A percentile compares a stretch with the other conserved stretches of the same genome.
phyloP scores from a whole-genome alignment of 2,888 invertebrate genomes.

The Lepidochrysops patricia region DNA sequence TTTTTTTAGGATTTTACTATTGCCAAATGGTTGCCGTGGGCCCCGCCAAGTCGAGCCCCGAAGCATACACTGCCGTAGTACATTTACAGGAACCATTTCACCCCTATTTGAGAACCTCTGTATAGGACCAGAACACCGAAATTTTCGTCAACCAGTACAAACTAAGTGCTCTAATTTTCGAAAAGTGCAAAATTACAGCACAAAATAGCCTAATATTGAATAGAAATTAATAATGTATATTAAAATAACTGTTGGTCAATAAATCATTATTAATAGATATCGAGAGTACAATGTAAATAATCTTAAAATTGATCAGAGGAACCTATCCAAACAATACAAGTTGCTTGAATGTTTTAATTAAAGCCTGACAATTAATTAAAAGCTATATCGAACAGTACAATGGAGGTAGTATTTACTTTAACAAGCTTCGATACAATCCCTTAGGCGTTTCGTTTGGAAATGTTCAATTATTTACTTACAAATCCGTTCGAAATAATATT shows the following conservation, averaged over 20 bases:
- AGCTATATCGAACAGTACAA: constrained; percentile 44
- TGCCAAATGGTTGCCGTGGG: too few relatives aligned
- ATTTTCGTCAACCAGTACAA: too few relatives aligned
- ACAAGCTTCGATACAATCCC: constrained; percentile 19
- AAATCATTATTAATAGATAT: constrained; percentile 16
- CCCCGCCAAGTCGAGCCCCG: too few relatives aligned
- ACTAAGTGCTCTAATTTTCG: too few relatives aligned
- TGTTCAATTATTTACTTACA: neutral
- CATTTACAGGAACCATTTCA: too few relatives aligned
- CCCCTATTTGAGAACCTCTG: too few relatives aligned
- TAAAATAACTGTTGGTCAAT: constrained; percentile 18
- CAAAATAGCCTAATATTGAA: too few relatives aligned
- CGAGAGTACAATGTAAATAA: constrained; percentile 14
- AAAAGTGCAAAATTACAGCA: too few relatives aligned
- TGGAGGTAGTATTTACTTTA: constrained; percentile 43
- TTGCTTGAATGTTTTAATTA: constrained; percentile 55
- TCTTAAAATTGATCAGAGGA: constrained; percentile 25
- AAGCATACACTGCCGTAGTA: too few relatives aligned
- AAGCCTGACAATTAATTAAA: constrained; percentile 62
- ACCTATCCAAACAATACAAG: constrained; percentile 60
- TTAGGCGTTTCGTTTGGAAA: constrained; percentile 9
- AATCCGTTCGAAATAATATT: constrained; percentile 4
- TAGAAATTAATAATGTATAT: too few relatives aligned
- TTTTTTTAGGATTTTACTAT: too few relatives aligned
- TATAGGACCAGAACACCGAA: too few relatives aligned